phyloP scores from a whole-genome alignment of 2,797 vertebrate species.

The Pseudotriccus pelzelni region DNA sequence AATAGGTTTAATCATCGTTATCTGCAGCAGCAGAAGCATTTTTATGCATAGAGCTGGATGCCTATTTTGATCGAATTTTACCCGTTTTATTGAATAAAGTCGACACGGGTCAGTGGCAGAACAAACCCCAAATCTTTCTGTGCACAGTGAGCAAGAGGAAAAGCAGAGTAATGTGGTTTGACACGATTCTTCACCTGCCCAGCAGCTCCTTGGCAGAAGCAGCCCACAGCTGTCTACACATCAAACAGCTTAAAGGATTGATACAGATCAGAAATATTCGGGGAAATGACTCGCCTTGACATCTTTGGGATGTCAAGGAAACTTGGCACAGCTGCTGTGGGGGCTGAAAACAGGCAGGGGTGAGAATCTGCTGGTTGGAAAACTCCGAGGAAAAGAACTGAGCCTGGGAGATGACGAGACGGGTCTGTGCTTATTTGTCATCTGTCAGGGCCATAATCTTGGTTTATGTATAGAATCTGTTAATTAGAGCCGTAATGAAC shows the following conservation, averaged over 20 bases:
- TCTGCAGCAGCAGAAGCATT: not conserved
- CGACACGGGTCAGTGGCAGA: not conserved
- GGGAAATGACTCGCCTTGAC: not conserved
- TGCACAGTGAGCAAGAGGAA: not conserved
- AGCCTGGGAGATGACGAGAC: not conserved
- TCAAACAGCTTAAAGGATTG: not conserved
- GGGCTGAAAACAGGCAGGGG: not conserved
- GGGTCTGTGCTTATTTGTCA: slow-evolving; percentile 30
- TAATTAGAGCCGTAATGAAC: slow-evolving; percentile 52
- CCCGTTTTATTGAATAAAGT: not conserved
- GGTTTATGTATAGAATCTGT: slow-evolving; percentile 21
- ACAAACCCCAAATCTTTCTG: not conserved
- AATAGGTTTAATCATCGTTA: not conserved
- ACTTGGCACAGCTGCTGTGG: not conserved
- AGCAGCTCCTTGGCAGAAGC: not conserved
- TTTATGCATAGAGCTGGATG: not conserved
- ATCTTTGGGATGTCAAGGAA: not conserved
- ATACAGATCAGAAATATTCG: not conserved
- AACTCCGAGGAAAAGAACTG: not conserved
- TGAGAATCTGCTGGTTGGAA: not conserved
- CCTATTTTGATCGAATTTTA: not conserved
- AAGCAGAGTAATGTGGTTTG: not conserved
- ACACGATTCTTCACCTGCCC: not conserved
- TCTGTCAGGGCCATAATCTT: slow-evolving; percentile 28
- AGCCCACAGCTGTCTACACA: not conserved